Percentiles rank a stretch among this genome's conserved stretches.
Evolutionary conservation across 2,797 vertebrate species (phyloP).

Genomic region (Clarias laeviceps): DNA sequence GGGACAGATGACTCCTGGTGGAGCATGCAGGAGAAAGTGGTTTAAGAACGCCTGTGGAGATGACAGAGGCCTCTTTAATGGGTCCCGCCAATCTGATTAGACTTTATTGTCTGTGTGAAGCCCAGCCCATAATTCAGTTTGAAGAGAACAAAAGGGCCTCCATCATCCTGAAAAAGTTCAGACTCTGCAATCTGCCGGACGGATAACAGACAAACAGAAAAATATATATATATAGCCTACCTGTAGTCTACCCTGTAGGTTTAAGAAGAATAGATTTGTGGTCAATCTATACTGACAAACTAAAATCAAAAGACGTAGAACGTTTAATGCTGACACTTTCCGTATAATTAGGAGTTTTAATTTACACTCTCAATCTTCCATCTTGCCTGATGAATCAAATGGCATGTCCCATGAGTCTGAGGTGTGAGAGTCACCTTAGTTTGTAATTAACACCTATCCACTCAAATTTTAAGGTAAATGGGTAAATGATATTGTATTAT

Average conservation of each 20-base stretch:
- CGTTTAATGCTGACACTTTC: slow-evolving; percentile 4
- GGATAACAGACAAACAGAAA: slow-evolving; percentile 60
- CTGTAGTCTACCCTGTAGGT: slow-evolving; percentile 1
- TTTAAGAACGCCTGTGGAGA: slow-evolving; percentile 72
- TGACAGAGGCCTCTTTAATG: slow-evolving; percentile 74
- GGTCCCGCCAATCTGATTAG: slow-evolving; percentile 71
- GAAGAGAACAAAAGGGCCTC: slow-evolving; percentile 71
- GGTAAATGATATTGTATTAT: not conserved
- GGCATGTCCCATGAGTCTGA: slow-evolving; percentile 18
- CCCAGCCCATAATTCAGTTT: slow-evolving; percentile 78
- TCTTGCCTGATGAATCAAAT: slow-evolving; percentile 19
- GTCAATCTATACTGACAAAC: slow-evolving; percentile 11
- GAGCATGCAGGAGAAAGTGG: slow-evolving; percentile 71
- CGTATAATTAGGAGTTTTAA: slow-evolving; percentile 20
- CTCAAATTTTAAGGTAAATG: slow-evolving; percentile 3
- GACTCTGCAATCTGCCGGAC: slow-evolving; percentile 70
- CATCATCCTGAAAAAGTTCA: slow-evolving; percentile 76
- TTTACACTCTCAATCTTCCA: slow-evolving; percentile 15
- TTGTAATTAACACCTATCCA: slow-evolving; percentile 33
- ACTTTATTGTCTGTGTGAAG: slow-evolving; percentile 79
- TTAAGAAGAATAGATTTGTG: slow-evolving; percentile 1
- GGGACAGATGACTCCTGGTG: slow-evolving; percentile 66
- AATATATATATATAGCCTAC: slow-evolving; percentile 13
- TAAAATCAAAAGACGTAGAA: not conserved
- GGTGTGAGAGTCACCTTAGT: slow-evolving; percentile 15